Evolutionary conservation across 2,797 vertebrate species (phyloP), one percentile per base, ranked within the genome.

Genomic region (Rhinatrema bivittatum): DNA sequence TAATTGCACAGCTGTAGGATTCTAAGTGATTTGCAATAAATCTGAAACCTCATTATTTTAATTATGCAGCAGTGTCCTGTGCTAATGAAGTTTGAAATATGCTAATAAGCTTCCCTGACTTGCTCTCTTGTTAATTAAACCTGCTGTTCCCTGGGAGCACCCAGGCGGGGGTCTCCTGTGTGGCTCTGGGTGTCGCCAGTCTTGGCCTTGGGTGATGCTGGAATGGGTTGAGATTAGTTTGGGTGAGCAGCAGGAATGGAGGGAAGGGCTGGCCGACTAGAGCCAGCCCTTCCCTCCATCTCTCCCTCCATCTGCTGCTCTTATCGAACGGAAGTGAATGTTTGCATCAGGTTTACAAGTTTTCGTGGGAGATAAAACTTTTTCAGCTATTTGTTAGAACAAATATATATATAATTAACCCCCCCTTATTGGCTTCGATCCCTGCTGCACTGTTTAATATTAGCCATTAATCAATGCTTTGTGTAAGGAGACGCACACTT

Each of bases 81-180:
- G 57, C 50, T 72, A 74, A 74, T 72, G 71, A 74, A 69, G 50
- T 57, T 65, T 50, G 38, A 56, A 76, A 22, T 40, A 48, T 50
- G 59, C 45, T 64, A 60, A 70, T 59, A 59, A 60, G 53, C 53
- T 54, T 56, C 36, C 60, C 50, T 63, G 67, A 63, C 10, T 46
- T 51, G 48, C 39, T 62, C 48, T 58, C 55, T 45, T 0, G 10
- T 55, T 71, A 64, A 75, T 68, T 57, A 65, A 65, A 58, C 4
- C 2, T 49, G 4, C 38, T 64, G 24, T 31, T 48, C 37, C 53
- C 1, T 0, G 17, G 16, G 21, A 29, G 30, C 42, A n/a, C n/a
- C n/a, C n/a, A n/a, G n/a, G n/a, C n/a, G n/a, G n/a, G n/a, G n/a
- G n/a, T n/a, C n/a, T n/a, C n/a, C n/a, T n/a, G n/a, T n/a, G n/a